phyloP scores from a whole-genome alignment of 2,888 invertebrate species.

The Drosophila maculinotata region DNA sequence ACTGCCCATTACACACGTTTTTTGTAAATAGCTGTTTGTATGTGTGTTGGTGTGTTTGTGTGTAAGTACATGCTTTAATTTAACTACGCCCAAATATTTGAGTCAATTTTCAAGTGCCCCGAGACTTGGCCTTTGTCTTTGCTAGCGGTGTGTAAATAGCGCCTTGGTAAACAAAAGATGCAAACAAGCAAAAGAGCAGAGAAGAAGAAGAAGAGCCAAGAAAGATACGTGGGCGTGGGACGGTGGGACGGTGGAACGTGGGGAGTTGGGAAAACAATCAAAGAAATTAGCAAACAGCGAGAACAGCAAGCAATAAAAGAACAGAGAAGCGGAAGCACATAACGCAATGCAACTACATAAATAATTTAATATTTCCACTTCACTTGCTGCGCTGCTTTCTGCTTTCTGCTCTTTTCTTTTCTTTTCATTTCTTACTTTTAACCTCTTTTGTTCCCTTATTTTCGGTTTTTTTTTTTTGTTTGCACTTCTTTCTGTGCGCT shows the following conservation, averaged over 20 bases:
- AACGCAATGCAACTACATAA: slow-evolving; percentile 81
- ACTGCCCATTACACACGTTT: slow-evolving; percentile 13
- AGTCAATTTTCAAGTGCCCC: slow-evolving; percentile 77
- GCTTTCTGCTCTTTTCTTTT: slow-evolving; percentile 23
- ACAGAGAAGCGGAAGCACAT: slow-evolving; percentile 57
- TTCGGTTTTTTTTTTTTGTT: slow-evolving; percentile 27
- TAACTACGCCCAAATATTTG: slow-evolving; percentile 75
- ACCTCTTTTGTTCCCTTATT: slow-evolving; percentile 21
- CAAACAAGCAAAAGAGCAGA: slow-evolving; percentile 42
- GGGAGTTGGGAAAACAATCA: slow-evolving; percentile 71
- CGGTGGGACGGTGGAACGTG: no score
- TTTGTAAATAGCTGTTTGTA: slow-evolving; percentile 2
- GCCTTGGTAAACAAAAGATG: slow-evolving; percentile 68
- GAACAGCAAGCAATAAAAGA: slow-evolving; percentile 54
- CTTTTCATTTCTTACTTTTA: slow-evolving; percentile 30
- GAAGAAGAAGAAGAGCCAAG: slow-evolving; percentile 11
- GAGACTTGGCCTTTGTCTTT: slow-evolving; percentile 79
- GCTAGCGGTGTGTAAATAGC: slow-evolving; percentile 72
- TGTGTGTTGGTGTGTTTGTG: slow-evolving; percentile 17
- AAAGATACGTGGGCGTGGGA: background rate
- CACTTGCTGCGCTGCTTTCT: slow-evolving; percentile 60
- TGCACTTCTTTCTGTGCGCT: slow-evolving; percentile 28
- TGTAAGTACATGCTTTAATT: slow-evolving; percentile 57
- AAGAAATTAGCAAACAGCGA: slow-evolving; percentile 81
- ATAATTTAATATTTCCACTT: slow-evolving; percentile 83